Conservation (phyloP, 2,113 vertebrate genomes). For the Semicossyphus pulcher region DNA sequence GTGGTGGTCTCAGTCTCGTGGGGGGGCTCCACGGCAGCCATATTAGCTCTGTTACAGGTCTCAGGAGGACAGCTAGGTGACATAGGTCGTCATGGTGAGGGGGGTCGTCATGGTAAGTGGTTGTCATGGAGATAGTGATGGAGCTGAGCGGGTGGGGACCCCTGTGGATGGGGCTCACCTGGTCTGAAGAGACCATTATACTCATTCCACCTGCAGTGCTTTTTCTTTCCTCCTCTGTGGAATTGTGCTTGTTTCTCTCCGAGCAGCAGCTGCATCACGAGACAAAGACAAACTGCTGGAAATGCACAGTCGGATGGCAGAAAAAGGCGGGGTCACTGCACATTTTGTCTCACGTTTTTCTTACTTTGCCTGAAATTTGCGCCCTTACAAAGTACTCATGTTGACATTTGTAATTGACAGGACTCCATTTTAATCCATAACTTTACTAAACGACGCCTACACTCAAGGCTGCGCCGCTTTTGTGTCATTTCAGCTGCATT, state of each 20-base stretch:
- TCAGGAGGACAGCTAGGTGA: constrained; percentile 54
- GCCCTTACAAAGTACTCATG: neutral
- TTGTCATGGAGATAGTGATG: constrained; percentile 63
- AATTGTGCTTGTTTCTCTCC: neutral
- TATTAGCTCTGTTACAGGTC: constrained; percentile 64
- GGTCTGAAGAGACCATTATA: constrained; percentile 27
- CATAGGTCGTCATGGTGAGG: constrained; percentile 54
- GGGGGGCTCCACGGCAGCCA: constrained; percentile 45
- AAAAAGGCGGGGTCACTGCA: constrained; percentile 34
- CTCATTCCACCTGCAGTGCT: neutral
- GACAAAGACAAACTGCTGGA: neutral
- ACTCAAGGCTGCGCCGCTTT: constrained; percentile 1
- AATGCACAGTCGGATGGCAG: neutral
- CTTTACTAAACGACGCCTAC: neutral
- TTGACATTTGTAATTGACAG: neutral
- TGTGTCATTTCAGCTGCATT: neutral
- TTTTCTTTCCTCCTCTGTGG: neutral
- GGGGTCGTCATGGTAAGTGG: constrained; percentile 53
- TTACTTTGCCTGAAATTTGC: neutral
- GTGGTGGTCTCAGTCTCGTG: constrained; percentile 25
- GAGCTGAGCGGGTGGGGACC: constrained; percentile 32
- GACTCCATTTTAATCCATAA: neutral
- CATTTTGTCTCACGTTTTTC: neutral
- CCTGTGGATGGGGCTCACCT: constrained; percentile 52
- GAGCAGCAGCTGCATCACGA: neutral